Conservation (phyloP, 2,888 invertebrate species). For the Amaurobius ferox region DNA sequence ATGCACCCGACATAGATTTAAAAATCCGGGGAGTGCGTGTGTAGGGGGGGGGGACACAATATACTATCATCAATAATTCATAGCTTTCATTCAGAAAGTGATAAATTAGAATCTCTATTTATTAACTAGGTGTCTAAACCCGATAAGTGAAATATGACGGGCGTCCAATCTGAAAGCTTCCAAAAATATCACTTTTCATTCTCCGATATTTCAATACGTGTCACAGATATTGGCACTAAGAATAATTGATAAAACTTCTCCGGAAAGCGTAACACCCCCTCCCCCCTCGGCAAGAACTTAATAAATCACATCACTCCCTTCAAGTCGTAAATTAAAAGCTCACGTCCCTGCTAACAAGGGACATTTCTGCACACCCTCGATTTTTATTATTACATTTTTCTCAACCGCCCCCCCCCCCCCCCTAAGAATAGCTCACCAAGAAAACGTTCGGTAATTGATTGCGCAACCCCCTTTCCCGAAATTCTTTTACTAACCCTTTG, state of each 20-base stretch:
- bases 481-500: neutral
- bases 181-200: neutral
- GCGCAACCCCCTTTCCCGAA: conserved; percentile 7
- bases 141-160: conserved; percentile 10
- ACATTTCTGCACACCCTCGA: conserved; percentile 44
- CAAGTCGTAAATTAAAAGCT: conserved; percentile 57
- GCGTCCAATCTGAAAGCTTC: neutral
- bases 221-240: conserved; percentile 13
- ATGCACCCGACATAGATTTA: too few relatives aligned
- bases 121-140: neutral
- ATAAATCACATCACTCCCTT: conserved; percentile 47
- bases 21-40: too few relatives aligned
- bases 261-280: neutral
- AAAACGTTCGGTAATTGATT: conserved; percentile 58
- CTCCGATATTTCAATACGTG: conserved; percentile 8
- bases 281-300: conserved; percentile 26
- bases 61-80: neutral
- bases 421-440: conserved; percentile 48
- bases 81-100: neutral
- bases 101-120: conserved; percentile 6
- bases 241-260: conserved; percentile 5
- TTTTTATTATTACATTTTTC: conserved; percentile 56
- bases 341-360: conserved; percentile 45
- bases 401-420: neutral
- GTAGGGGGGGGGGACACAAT: too few relatives aligned